Evolutionary conservation across 2,113 vertebrate genomes (phyloP).

Genomic region (Notechis scutatus): DNA sequence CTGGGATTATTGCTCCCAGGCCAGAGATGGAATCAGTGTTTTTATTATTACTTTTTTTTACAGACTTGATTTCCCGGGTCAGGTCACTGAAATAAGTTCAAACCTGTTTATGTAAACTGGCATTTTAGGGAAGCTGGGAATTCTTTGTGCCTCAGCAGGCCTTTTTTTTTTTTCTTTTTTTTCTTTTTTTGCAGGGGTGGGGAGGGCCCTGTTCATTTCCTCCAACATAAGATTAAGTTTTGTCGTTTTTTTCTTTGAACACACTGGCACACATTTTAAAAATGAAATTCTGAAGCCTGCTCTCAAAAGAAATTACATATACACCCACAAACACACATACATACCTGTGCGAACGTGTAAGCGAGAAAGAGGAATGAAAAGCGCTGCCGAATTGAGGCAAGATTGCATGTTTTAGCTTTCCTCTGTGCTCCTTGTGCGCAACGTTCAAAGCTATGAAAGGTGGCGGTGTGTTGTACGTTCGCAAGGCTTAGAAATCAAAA

Average conservation of each 20-base stretch:
- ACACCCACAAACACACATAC: no score
- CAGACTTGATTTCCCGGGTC: background rate
- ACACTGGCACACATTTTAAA: no score
- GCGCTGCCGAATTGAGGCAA: background rate
- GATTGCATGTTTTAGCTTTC: background rate
- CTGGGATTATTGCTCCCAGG: background rate
- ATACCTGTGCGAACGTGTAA: no score
- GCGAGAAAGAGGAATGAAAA: background rate
- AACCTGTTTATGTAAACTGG: background rate
- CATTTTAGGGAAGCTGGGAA: background rate
- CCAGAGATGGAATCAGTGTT: background rate
- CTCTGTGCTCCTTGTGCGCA: no score
- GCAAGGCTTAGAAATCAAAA: background rate
- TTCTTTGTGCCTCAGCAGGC: background rate
- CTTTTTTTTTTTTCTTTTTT: no score
- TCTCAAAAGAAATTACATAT: no score
- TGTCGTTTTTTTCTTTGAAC: no score
- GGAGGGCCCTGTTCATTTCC: no score
- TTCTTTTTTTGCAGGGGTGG: no score
- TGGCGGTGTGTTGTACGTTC: rapidly evolving
- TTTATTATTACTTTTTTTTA: background rate
- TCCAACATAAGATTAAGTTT: no score
- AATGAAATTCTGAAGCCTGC: no score
- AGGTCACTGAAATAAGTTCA: background rate
- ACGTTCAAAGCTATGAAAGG: background rate